Conservation (phyloP, 2,888 invertebrate genomes). For the Leptarthrus brevirostris region DNA sequence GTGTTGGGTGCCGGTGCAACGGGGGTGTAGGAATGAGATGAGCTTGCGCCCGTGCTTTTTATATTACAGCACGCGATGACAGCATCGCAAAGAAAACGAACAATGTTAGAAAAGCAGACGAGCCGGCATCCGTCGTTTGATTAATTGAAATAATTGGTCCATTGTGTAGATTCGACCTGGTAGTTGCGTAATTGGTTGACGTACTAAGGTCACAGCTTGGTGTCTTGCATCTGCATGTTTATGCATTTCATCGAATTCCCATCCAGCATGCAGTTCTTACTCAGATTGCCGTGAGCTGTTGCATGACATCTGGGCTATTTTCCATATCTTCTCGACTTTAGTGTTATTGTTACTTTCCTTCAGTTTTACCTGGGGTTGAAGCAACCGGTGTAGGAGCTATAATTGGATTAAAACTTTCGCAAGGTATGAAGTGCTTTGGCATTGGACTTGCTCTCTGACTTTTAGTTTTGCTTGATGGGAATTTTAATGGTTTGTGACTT, state of each 20-base stretch:
- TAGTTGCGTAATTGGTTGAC: constrained; percentile 13
- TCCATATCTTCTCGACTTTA: neutral
- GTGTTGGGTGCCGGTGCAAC: constrained; percentile 9
- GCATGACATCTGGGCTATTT: neutral
- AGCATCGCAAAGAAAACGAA: constrained; percentile 4
- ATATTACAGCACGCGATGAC: constrained; percentile 22
- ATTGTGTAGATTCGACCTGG: constrained; percentile 1
- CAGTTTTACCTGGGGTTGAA: neutral
- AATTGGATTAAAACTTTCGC: constrained; percentile 33
- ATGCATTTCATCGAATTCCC: neutral
- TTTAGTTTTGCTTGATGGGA: constrained; percentile 35
- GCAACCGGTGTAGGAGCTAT: constrained; percentile 25
- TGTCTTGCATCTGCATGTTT: neutral
- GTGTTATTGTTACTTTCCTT: neutral
- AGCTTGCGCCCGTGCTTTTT: neutral
- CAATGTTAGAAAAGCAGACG: neutral
- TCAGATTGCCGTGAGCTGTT: neutral
- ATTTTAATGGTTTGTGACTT: constrained; percentile 32
- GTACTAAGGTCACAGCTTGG: neutral
- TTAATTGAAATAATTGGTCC: constrained; percentile 34
- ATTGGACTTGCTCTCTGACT: constrained; percentile 34
- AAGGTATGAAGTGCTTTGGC: constrained; percentile 7
- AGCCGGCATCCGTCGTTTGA: constrained; percentile 16
- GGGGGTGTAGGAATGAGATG: neutral
- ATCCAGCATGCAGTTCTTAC: neutral